Evolutionary conservation across 2,888 invertebrate species (phyloP).

Genomic region (Tanytarsus gracilentus): DNA sequence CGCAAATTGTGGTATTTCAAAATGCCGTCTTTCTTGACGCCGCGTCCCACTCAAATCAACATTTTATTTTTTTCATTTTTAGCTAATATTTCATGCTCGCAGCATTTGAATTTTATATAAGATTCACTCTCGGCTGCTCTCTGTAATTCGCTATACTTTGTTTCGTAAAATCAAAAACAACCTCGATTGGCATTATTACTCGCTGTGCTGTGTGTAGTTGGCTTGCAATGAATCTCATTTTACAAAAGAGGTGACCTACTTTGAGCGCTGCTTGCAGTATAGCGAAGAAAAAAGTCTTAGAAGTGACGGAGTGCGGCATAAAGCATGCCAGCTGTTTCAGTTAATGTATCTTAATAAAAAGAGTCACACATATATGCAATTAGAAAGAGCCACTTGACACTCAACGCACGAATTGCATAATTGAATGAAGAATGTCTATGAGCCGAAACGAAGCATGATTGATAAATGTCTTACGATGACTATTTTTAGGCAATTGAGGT

Average conservation of each 20-base stretch:
- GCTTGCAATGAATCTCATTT: too few relatives aligned
- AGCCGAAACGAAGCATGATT: neutral
- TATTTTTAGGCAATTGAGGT: too few relatives aligned
- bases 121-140: slow-evolving; percentile 14
- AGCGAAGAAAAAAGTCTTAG: neutral
- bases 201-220: too few relatives aligned
- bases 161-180: slow-evolving; percentile 1
- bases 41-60: slow-evolving; percentile 21
- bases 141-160: neutral
- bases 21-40: neutral
- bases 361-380: too few relatives aligned
- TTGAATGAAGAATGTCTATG: neutral
- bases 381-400: neutral
- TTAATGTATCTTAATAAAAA: too few relatives aligned
- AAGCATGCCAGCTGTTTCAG: slow-evolving; percentile 12
- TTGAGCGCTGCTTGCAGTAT: neutral
- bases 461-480: neutral
- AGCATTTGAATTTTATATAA: slow-evolving; percentile 5
- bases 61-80: neutral
- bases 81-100: neutral
- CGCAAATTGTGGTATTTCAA: neutral
- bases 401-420: neutral
- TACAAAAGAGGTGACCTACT: slow-evolving; percentile 26
- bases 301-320: too few relatives aligned
- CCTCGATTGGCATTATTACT: slow-evolving; percentile 11